These are phyloP conservation scores for Ceratina australensis DNA, from an alignment of 1,140 invertebrate species.

Conservation along the genomic window DNA sequence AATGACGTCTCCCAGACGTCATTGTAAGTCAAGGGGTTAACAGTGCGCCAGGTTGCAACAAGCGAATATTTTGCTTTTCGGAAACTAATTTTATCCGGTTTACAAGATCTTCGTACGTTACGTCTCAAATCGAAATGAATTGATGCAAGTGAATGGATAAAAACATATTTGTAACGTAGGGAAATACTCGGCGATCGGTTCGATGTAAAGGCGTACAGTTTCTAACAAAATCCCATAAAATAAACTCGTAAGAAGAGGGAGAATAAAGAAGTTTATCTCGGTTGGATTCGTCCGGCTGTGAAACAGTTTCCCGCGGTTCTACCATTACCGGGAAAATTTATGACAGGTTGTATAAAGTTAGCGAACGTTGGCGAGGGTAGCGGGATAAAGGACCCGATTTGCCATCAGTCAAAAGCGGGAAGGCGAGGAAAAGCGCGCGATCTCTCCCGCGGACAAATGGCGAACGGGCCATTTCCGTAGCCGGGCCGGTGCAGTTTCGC, in stretches of 20 bases:
- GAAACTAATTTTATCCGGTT: constrained; percentile 12
- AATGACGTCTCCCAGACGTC: too few species aligned
- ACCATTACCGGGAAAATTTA: constrained; percentile 21
- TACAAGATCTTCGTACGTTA: too few species aligned
- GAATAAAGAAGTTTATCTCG: not conserved
- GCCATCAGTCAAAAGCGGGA: constrained; percentile 30
- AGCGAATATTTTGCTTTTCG: constrained; percentile 10
- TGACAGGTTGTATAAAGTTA: constrained; percentile 25
- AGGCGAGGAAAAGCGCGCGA: constrained; percentile 28
- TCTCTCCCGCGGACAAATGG: constrained; percentile 38
- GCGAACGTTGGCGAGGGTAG: not conserved
- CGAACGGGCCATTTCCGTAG: constrained; percentile 36
- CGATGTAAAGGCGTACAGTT: too few species aligned
- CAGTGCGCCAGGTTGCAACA: too few species aligned
- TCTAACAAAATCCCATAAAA: too few species aligned
- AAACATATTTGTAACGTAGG: too few species aligned
- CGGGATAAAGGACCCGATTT: constrained; percentile 9
- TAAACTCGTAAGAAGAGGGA: too few species aligned
- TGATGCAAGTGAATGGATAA: too few species aligned
- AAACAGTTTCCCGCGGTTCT: not conserved
- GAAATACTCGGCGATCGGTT: too few species aligned
- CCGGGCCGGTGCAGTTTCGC: constrained; percentile 28
- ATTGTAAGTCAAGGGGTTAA: too few species aligned
- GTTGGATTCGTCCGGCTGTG: not conserved
- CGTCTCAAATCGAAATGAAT: too few species aligned